Evolutionary conservation across 1,140 invertebrate species (phyloP).

Genomic region (Ylistrum balloti): DNA sequence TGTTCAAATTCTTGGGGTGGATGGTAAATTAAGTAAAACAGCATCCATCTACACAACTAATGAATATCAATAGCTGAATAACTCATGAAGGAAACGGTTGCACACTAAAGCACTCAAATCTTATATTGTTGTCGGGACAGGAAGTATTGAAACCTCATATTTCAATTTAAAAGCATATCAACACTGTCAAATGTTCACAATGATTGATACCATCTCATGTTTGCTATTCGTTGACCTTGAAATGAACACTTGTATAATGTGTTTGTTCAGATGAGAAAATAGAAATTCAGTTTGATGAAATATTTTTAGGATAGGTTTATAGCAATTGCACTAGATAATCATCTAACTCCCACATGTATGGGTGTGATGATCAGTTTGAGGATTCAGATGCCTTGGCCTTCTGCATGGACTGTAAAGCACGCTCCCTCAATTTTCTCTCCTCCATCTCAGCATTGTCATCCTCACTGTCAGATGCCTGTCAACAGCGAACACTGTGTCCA

Average conservation of each 20-base stretch:
- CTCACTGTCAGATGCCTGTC: neutral
- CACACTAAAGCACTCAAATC: neutral
- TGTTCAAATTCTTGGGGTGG: neutral
- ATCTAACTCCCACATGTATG: neutral
- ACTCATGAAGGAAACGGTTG: neutral
- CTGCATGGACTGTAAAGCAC: conserved; percentile 22
- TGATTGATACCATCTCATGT: neutral
- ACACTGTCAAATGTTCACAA: neutral
- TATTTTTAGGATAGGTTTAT: neutral
- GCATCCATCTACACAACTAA: neutral
- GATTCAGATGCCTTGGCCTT: neutral
- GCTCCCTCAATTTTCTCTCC: conserved; percentile 12
- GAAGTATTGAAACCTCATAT: neutral
- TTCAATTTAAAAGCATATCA: neutral
- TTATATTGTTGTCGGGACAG: neutral
- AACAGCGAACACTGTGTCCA: neutral
- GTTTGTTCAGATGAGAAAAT: neutral
- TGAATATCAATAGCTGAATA: neutral
- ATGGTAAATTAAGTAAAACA: neutral
- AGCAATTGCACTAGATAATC: neutral
- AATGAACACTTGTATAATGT: neutral
- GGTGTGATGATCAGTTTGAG: neutral
- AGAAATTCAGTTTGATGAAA: neutral
- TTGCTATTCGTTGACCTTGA: conserved; percentile 5
- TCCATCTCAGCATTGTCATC: neutral